Evolutionary conservation across 1,140 invertebrate genomes (phyloP).

Genomic region (Panagrolaimus sp.): DNA sequence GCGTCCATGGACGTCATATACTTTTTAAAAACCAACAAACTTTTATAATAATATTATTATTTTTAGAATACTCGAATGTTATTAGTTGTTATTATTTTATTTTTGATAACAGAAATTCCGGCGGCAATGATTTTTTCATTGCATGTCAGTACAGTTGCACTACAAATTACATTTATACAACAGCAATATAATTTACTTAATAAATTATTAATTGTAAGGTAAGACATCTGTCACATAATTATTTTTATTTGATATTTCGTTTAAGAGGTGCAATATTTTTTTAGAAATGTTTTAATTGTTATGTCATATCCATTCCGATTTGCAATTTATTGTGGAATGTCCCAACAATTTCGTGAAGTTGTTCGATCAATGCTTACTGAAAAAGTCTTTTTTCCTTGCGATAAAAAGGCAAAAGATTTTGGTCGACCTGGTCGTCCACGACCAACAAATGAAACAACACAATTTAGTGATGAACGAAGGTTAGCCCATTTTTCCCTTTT

Average conservation of each 20-base stretch:
- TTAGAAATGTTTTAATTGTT: slow-evolving; percentile 54
- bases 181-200: slow-evolving; percentile 49
- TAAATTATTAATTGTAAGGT: slow-evolving; percentile 52
- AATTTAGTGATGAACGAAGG: slow-evolving; percentile 11
- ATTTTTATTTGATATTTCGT: slow-evolving; percentile 11
- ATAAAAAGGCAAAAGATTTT: slow-evolving; percentile 17
- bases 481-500: neutral
- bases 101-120: slow-evolving; percentile 53
- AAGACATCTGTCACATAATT: slow-evolving; percentile 15
- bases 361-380: slow-evolving; percentile 35
- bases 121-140: slow-evolving; percentile 52
- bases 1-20: no score
- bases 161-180: slow-evolving; percentile 44
- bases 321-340: slow-evolving; percentile 56
- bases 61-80: slow-evolving; percentile 51
- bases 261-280: slow-evolving; percentile 22
- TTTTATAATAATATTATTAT: slow-evolving; percentile 11
- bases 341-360: slow-evolving; percentile 52
- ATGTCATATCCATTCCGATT: slow-evolving; percentile 53
- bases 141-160: slow-evolving; percentile 48
- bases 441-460: slow-evolving; percentile 8
- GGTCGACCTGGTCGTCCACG: neutral
- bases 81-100: slow-evolving; percentile 50
- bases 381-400: slow-evolving; percentile 22
- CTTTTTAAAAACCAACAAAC: no score